Conservation (phyloP, 2,113 vertebrate genomes). For the Cavia porcellus region DNA sequence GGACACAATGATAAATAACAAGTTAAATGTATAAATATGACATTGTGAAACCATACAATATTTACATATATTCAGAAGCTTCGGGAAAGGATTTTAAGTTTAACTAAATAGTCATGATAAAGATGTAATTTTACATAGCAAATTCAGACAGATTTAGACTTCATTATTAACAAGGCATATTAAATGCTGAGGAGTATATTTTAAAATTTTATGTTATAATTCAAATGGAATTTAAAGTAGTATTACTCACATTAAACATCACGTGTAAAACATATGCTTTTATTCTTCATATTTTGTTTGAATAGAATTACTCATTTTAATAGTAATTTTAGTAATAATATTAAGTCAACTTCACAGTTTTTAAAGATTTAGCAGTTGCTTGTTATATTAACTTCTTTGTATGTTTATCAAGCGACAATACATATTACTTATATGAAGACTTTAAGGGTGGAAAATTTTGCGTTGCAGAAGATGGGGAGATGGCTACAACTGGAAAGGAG, state of each 20-base stretch:
- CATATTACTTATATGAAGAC: neutral
- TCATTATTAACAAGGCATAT: constrained; percentile 65
- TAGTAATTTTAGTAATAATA: constrained; percentile 59
- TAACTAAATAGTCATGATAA: constrained; percentile 71
- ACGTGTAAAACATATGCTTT: constrained; percentile 44
- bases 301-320: constrained; percentile 51
- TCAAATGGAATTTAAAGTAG: constrained; percentile 63
- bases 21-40: constrained; percentile 70
- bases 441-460: neutral
- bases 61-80: constrained; percentile 62
- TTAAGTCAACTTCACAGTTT: constrained; percentile 52
- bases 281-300: constrained; percentile 78
- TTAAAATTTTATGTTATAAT: constrained; percentile 72
- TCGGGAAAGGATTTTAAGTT: constrained; percentile 64
- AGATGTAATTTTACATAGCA: constrained; percentile 75
- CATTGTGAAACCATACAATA: constrained; percentile 68
- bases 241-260: constrained; percentile 70
- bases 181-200: constrained; percentile 59
- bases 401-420: neutral
- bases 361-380: constrained; percentile 18
- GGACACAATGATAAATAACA: constrained; percentile 3
- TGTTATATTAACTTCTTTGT: neutral
- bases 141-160: constrained; percentile 64
- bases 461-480: neutral
- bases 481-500: neutral